phyloP scores from a whole-genome alignment of 2,797 vertebrate genomes.

The Phaenicophaeus curvirostris region DNA sequence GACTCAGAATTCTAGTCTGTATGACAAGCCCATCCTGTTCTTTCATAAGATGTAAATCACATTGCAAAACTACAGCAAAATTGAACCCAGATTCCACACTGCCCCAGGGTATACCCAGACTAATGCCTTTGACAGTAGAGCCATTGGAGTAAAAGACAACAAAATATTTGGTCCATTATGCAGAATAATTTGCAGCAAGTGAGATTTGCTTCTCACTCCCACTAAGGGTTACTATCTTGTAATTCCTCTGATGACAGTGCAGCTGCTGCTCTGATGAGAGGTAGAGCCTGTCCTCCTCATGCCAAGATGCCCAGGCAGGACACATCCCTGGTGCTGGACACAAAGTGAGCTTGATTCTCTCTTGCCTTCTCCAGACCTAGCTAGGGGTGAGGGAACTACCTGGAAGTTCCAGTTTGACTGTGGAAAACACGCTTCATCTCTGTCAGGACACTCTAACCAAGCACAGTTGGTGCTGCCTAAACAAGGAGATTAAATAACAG shows the following conservation, averaged over 20 bases:
- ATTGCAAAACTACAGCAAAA: neutral
- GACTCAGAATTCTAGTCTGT: conserved; percentile 17
- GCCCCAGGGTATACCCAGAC: neutral
- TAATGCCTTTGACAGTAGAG: conserved; percentile 29
- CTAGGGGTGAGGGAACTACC: neutral
- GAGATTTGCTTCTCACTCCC: neutral
- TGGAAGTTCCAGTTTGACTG: neutral
- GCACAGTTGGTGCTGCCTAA: neutral
- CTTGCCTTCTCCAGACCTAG: neutral
- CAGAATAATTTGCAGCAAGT: conserved; percentile 11
- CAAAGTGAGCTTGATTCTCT: fast-evolving
- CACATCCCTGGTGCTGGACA: neutral
- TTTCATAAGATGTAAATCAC: conserved; percentile 40
- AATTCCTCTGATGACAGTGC: neutral
- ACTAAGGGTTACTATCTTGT: neutral
- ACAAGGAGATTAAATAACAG: conserved; percentile 23
- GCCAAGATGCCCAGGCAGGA: fast-evolving
- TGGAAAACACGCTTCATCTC: neutral
- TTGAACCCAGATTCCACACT: neutral
- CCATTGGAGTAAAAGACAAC: conserved; percentile 21
- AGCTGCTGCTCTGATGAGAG: neutral
- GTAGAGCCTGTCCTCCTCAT: neutral
- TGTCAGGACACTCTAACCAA: neutral
- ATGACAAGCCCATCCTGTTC: conserved; percentile 49
- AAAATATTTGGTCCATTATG: conserved; percentile 14